Base-by-base conservation (phyloP, 2,888 invertebrate species). In the Drepana falcataria region DNA sequence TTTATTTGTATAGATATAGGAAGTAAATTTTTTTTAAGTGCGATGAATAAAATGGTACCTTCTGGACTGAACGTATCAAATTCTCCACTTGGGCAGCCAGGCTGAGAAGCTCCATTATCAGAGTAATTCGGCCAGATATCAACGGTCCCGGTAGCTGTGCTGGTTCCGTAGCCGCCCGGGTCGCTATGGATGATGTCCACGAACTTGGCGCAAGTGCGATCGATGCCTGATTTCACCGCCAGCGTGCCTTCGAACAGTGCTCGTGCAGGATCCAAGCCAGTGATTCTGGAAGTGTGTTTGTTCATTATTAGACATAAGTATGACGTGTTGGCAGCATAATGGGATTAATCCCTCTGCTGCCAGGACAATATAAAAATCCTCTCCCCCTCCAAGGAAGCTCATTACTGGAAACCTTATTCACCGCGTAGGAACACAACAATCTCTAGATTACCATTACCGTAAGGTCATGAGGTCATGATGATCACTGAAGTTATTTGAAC, bases 121-220 rank as follows among this genome's bases (percentile, higher is more conserved):
- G 87, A 87, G 57, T 87, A 88, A 69, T 93, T 93, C 5, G 93
- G 93, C 93, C 93, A 93, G 67, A 93, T 87, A 61, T 93, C 93
- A 0, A 87, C 92, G 0, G 92, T 91, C 0, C 93, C 93, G 0
- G 84, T 77, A 2, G 91, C 77, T 0, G 72, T 65, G 35, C 86
- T 91, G 35, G 88, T 90, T 1, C 93, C 93, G 69, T 93, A 93
- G 35, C 91, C 81, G 60, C 92, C 92, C 6, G 93, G 92, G 73
- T 94, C 94, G 2, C 93, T 93, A 74, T 95, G 95, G 52, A 95
- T 92, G 41, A 95, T 92, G 79, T 94, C 93, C 49, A 93, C 93
- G 59, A 93, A 93, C 53, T 81, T 82, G 0, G 93, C 93, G 68
- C 93, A 92, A 0, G 84, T 85, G 9, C 88, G 83, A 63, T 85